Base-by-base conservation (phyloP, 1,140 invertebrate species). In the Trypoxylus dichotomus region DNA sequence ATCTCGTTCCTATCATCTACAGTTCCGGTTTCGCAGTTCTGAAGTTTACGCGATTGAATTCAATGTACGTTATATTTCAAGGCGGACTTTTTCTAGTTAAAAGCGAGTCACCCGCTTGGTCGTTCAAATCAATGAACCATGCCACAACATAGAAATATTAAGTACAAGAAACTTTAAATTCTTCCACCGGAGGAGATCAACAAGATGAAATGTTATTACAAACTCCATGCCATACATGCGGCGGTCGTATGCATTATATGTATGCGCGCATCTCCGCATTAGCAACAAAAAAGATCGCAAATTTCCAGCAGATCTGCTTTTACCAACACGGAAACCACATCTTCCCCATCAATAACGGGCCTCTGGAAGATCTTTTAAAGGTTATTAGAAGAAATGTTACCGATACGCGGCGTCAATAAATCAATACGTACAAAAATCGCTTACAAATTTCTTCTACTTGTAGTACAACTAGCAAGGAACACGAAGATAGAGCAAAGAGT, bases 401-500 rank as follows among this genome's bases (percentile, higher is more conserved):
- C 21, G 60, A 68, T 68, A 68, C 60, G 21, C 60, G 24, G 60
- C 41, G 72, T 74, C 32, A 24, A 74, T 74, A 41, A 41, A 74
- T 74, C 72, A 74, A 74, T 68, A 24, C 60, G 41, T 41, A 43
- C 29, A 74, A 74, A 74, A 74, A 43, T 74, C 72, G 41, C 19
- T 42, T 41, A 74, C 72, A 74, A 74, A 74, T 74, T 74, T 74
- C 72, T 74, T 74, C 32, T 74, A 74, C 32, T 74, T 74, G 72
- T 74, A 37, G 41, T 41, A 68, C 60, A 68, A 74, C 72, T 74
- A 74, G 72, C 41, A 19, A 74, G 72, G 72, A 43, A 74, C 72
- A 74, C 41, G 72, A 74, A 74, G 72, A 74, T 74, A 74, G 72
- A 74, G 72, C 72, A 74, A 74, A 74, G 72, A 74, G 72, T 74